Base-by-base conservation (phyloP, 2,113 vertebrate species). In the Plecturocebus donacophilus region DNA sequence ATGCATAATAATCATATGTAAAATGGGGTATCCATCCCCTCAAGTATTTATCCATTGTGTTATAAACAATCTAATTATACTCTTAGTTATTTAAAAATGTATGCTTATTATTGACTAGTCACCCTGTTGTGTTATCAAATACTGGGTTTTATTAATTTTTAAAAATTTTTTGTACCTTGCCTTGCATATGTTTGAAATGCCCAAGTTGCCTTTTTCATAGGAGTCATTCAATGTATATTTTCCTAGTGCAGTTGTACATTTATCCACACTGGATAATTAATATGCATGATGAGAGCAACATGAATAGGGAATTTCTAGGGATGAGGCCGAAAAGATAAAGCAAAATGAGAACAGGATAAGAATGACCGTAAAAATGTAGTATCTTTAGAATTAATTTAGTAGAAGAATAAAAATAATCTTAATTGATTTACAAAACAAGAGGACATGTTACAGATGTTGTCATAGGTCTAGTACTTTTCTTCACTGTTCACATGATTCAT, bases 321-420 rank as follows among this genome's bases (percentile, higher is more conserved):
- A 73, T 70, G 35, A 92, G 56, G 73, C 23, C 80, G 75, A 79
- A 92, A 94, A 32, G 40, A 30, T 76, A 91, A 52, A 92, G 52
- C 66, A 94, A 92, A 56, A 94, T 94, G 30, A 75, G 38, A 87
- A 77, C 61, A 17, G 30, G 52, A 47, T 91, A 87, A 68, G 32
- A 85, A 71, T 49, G 13, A 56, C 25, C 64, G 1, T 83, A 91
- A 92, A 70, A 73, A 27, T 4, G 79, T 49, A 32, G 66, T 76
- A 86, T 89, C 35, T 86, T 30, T 86, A 87, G 16, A 89, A 90
- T 87, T 87, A 75, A 95, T 71, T 87, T 96, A 80, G 35, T 75
- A 58, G 76, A 47, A 81, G 86, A 83, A 87, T 92, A 83, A 73
- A 94, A 88, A 49, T 88, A 86, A 91, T 35, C 92, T 95, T 52